Evolutionary conservation across 2,113 vertebrate species (phyloP).

Genomic region (Cryptomyrus ogoouensis): DNA sequence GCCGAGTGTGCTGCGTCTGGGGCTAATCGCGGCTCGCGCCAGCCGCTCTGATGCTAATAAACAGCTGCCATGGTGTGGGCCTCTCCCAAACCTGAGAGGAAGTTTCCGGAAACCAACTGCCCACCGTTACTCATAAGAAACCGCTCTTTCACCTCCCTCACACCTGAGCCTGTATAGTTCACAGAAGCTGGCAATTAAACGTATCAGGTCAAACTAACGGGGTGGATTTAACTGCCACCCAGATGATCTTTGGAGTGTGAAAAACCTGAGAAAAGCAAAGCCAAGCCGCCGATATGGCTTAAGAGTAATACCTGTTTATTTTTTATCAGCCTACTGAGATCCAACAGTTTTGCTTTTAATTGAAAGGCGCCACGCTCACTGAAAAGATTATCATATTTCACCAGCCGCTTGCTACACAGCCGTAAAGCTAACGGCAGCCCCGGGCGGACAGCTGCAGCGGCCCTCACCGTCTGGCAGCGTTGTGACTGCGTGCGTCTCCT

Average conservation of each 20-base stretch:
- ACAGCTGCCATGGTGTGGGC: not conserved
- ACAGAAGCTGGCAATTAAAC: not conserved
- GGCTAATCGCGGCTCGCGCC: not conserved
- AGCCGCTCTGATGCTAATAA: conserved; percentile 6
- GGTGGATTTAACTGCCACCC: not conserved
- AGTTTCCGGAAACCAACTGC: not conserved
- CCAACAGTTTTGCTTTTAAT: not conserved
- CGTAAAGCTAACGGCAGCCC: conserved; percentile 15
- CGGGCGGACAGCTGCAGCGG: conserved; percentile 6
- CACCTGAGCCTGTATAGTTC: not conserved
- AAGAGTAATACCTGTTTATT: not conserved
- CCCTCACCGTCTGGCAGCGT: conserved; percentile 91
- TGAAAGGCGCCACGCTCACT: not conserved
- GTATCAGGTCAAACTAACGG: not conserved
- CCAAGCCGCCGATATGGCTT: not conserved
- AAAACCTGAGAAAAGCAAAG: not conserved
- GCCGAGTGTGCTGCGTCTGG: not conserved
- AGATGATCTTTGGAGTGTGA: not conserved
- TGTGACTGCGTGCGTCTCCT: conserved; percentile 77
- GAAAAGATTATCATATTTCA: not conserved
- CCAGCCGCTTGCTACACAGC: not conserved
- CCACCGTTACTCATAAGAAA: not conserved
- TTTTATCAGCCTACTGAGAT: not conserved
- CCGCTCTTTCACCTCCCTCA: not conserved
- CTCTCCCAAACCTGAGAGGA: not conserved